Conservation (phyloP, 2,888 invertebrate genomes). For the Tetragonisca angustula region DNA sequence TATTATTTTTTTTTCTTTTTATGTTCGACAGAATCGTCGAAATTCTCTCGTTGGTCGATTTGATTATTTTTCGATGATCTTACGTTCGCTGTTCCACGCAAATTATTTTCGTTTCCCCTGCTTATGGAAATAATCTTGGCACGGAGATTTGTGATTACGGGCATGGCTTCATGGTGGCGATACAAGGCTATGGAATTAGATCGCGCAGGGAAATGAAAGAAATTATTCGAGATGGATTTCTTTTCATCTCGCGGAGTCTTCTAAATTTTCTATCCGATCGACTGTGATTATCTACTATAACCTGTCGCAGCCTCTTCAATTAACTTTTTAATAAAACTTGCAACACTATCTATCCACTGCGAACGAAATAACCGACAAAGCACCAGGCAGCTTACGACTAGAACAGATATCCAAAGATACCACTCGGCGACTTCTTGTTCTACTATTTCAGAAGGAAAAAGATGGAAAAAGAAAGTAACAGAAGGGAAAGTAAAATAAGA, state of each 20-base stretch:
- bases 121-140: neutral
- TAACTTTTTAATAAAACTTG: too few species aligned
- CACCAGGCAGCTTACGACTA: neutral
- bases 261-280: constrained; percentile 13
- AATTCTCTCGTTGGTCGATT: neutral
- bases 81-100: neutral
- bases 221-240: constrained; percentile 8
- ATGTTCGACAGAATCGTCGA: neutral
- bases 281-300: neutral
- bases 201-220: constrained; percentile 2
- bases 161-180: neutral
- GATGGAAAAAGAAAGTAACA: neutral
- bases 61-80: neutral
- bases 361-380: too few species aligned
- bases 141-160: neutral
- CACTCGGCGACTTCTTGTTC: neutral
- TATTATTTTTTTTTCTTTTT: neutral
- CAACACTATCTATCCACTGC: too few species aligned
- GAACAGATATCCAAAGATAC: neutral
- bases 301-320: too few species aligned
- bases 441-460: neutral
- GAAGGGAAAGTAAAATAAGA: too few species aligned
- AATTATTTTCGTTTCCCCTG: neutral
- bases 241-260: neutral
- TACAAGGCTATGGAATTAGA: neutral